Conservation (phyloP, 2,888 invertebrate genomes). For the Allacma fusca region DNA sequence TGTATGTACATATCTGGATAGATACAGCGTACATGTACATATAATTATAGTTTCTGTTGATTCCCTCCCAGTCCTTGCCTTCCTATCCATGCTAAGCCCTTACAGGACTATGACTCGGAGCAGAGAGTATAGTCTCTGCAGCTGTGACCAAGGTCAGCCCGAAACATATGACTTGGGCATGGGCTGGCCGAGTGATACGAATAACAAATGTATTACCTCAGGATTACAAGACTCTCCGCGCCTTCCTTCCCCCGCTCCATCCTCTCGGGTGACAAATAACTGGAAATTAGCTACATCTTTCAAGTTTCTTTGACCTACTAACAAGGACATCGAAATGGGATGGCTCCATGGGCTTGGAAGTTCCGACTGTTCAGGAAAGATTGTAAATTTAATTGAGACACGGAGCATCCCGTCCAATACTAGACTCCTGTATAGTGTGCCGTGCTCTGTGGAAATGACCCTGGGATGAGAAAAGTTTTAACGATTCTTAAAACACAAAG, state of each 20-base stretch:
- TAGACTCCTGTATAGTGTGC: too few relatives aligned
- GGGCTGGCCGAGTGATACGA: background rate
- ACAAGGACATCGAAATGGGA: background rate
- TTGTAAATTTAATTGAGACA: constrained; percentile 4
- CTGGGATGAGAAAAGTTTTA: too few relatives aligned
- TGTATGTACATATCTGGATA: too few relatives aligned
- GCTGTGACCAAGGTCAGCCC: constrained; percentile 8
- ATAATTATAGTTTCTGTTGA: too few relatives aligned
- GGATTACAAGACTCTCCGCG: too few relatives aligned
- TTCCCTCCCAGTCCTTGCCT: too few relatives aligned
- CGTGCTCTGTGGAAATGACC: too few relatives aligned
- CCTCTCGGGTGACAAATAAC: constrained; percentile 11
- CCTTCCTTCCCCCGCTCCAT: background rate
- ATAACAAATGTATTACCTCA: background rate
- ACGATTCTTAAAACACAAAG: too few relatives aligned
- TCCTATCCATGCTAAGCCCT: too few relatives aligned
- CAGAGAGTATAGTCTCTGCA: background rate
- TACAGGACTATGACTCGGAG: too few relatives aligned
- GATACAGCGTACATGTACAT: too few relatives aligned
- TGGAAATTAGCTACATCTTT: constrained; percentile 10
- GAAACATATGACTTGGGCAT: background rate
- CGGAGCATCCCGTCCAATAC: too few relatives aligned
- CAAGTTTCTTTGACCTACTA: background rate
- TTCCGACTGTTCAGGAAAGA: background rate
- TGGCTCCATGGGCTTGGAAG: background rate